Conservation (phyloP, 2,113 vertebrate species). For the Ageneiosus marmoratus region DNA sequence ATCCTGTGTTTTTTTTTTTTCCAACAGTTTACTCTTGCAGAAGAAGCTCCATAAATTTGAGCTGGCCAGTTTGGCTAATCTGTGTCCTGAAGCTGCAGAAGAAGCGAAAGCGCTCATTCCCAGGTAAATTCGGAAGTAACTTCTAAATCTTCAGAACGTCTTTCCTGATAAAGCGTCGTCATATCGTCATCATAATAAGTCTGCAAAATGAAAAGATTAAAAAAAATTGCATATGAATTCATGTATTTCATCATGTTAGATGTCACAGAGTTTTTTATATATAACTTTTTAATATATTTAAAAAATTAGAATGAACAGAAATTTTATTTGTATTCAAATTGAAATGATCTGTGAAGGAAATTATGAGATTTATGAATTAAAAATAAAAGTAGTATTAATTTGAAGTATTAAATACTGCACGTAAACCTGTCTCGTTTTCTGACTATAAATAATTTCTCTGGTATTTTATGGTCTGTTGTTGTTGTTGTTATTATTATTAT, state of each 20-base stretch:
- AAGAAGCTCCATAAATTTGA: constrained; percentile 99
- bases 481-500: no score
- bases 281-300: no score
- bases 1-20: neutral
- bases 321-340: no score
- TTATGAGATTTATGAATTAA: no score
- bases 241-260: neutral
- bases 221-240: neutral
- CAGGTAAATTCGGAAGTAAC: constrained; percentile 73
- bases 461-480: neutral
- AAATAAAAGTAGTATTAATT: no score
- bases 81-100: constrained; percentile 95
- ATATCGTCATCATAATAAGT: no score
- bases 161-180: neutral
- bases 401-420: neutral
- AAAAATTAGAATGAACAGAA: no score
- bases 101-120: constrained; percentile 96
- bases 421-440: no score
- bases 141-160: neutral
- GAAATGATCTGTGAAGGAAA: no score
- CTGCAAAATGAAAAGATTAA: neutral
- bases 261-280: neutral
- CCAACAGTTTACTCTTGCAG: constrained; percentile 87
- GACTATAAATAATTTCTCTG: neutral
- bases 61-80: constrained; percentile 92